Base-by-base conservation (phyloP, 2,888 invertebrate genomes). In the Drosophila setosimentum region DNA sequence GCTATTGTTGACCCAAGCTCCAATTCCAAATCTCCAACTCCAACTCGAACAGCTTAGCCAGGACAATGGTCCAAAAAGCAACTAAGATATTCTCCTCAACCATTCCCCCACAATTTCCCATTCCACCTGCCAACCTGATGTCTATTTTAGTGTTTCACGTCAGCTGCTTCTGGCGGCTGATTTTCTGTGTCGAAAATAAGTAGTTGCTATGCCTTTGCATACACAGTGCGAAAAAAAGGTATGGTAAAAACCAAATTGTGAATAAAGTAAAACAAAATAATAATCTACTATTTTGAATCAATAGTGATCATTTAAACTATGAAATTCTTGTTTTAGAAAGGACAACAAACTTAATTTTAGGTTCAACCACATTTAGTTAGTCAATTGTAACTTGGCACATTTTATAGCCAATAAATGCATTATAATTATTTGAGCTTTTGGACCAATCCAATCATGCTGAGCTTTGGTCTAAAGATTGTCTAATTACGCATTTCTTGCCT, bases 41-140 rank as follows among this genome's bases (percentile, higher is more conserved):
- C 55, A 42, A 42, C 67, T 63, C 50, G 49, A 48, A 40, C 40
- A 49, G 63, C 58, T 76, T 72, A 78, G 49, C 24, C 64, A 50
- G 51, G 51, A 77, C 75, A 77, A 78, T 78, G 75, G 57, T 48
- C 40, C 48, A 65, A 65, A 59, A 37, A 37, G 40, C 59, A 70
- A 63, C 74, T 70, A 64, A 78, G 65, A 72, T 64, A 53, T 71
- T 59, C 32, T 48, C 58, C 18, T 21, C 58, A 32, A n/a, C 3
- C 29, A 13, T 13, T 18, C 40, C 24, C 24, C 8, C 24, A 51
- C n/a, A 24, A 10, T 24, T 57, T 40, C 83, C 78, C 83, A 68
- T 67, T 69, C 76, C 60, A 60, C 64, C 60, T 64, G 75, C 50
- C 78, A 88, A 88, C 88, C 88, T 85, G 88, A 86, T 74, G 88